A percentile compares a stretch with the other conserved stretches of the same genome.
Conservation (phyloP, 2,797 vertebrate genomes). For the Psittacula derbiana region DNA sequence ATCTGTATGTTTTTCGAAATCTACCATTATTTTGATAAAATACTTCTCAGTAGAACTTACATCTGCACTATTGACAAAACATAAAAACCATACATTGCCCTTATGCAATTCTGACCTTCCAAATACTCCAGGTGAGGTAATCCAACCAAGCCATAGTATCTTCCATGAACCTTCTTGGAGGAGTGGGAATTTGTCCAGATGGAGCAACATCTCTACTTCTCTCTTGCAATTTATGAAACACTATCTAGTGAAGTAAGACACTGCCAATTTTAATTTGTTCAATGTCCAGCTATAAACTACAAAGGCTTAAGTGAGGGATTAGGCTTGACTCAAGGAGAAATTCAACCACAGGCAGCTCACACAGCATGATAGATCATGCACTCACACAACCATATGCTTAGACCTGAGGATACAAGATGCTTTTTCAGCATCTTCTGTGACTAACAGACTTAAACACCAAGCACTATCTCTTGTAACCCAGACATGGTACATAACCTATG, state of each 20-base stretch:
- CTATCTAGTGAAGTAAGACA: not conserved
- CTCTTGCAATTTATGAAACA: not conserved
- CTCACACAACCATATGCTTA: not conserved
- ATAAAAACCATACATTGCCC: not conserved
- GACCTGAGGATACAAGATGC: not conserved
- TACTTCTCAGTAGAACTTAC: not conserved
- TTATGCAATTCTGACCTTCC: not conserved
- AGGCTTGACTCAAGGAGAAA: not conserved
- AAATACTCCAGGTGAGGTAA: not conserved
- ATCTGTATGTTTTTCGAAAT: not conserved
- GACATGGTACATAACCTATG: accelerated
- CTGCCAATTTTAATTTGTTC: not conserved
- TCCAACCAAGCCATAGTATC: not conserved
- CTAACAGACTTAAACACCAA: not conserved
- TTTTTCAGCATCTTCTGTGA: not conserved
- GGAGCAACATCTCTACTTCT: not conserved
- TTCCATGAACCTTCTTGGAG: not conserved
- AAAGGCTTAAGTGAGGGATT: not conserved
- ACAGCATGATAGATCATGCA: accelerated
- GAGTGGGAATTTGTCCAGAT: not conserved
- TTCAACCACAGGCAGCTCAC: not conserved
- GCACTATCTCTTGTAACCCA: accelerated
- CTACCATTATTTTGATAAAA: not conserved
- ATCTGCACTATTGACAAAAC: accelerated
- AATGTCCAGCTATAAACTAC: not conserved